Conservation (phyloP, 2,113 vertebrate genomes). For the Peucedramus taeniatus region DNA sequence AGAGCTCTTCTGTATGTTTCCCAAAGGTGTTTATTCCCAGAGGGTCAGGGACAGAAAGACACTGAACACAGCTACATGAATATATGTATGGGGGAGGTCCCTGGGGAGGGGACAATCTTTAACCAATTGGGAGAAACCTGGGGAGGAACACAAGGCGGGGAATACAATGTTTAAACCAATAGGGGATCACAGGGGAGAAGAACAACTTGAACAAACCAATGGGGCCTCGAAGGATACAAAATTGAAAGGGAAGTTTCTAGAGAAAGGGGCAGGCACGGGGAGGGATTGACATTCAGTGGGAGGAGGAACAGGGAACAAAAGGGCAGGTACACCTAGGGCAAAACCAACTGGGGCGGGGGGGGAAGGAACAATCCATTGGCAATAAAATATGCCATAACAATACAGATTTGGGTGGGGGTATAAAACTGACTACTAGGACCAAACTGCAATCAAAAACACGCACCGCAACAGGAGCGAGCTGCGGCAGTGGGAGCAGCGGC, state of each 20-base stretch:
- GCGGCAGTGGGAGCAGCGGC: fast-evolving
- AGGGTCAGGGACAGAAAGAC: no score
- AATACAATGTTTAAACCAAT: background rate
- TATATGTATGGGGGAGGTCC: background rate
- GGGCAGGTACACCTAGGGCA: background rate
- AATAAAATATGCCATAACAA: background rate
- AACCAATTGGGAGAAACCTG: background rate
- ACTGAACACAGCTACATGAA: background rate
- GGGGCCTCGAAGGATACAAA: background rate
- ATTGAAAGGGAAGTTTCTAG: background rate
- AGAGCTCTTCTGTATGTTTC: no score
- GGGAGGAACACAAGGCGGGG: background rate
- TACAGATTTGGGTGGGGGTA: background rate
- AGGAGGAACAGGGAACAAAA: background rate
- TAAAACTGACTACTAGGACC: background rate
- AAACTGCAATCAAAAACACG: fast-evolving
- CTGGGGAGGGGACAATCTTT: background rate
- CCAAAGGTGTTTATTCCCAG: no score
- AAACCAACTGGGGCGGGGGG: background rate
- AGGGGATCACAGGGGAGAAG: background rate
- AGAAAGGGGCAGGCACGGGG: background rate
- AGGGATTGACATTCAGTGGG: background rate
- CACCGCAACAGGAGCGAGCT: background rate
- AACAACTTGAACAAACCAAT: background rate
- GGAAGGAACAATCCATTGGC: background rate